These are phyloP conservation scores for Tokudaia tokunoshimensis DNA, from an alignment of 2,797 vertebrate genomes.

Conservation along the genomic window DNA sequence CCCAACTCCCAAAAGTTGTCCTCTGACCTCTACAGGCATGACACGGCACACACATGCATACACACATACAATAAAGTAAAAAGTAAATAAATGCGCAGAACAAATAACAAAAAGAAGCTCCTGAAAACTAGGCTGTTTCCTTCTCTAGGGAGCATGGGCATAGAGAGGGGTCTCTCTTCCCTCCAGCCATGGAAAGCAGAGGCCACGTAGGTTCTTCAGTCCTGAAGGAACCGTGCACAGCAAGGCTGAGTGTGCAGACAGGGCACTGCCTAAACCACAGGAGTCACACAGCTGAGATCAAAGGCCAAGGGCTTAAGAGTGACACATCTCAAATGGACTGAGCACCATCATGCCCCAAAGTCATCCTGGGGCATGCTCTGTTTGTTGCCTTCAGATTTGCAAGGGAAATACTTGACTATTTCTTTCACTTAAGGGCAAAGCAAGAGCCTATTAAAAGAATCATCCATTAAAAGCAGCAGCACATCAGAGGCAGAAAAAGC, in stretches of 20 bases:
- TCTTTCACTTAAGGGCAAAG: constrained; percentile 33
- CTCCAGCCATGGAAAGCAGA: not conserved
- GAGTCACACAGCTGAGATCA: rapidly evolving
- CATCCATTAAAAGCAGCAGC: not conserved
- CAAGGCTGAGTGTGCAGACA: rapidly evolving
- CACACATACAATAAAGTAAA: not conserved
- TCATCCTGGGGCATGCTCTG: not conserved
- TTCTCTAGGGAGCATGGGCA: not conserved
- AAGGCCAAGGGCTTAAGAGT: not conserved
- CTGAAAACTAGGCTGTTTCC: not conserved
- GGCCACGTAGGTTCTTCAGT: not conserved
- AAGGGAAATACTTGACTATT: constrained; percentile 52
- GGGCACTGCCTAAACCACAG: not conserved
- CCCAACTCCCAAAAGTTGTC: not conserved
- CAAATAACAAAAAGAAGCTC: not conserved
- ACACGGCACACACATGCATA: not conserved
- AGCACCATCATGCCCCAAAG: not conserved
- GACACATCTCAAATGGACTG: not conserved
- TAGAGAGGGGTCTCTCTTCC: not conserved
- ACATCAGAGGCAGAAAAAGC: rapidly evolving
- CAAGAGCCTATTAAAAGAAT: constrained; percentile 39
- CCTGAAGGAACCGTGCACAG: not conserved
- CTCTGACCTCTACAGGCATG: not conserved
- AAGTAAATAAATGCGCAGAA: not conserved
- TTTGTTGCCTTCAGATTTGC: constrained; percentile 7